Conservation (phyloP, 1,140 invertebrate genomes). For the Bombus superbus region DNA sequence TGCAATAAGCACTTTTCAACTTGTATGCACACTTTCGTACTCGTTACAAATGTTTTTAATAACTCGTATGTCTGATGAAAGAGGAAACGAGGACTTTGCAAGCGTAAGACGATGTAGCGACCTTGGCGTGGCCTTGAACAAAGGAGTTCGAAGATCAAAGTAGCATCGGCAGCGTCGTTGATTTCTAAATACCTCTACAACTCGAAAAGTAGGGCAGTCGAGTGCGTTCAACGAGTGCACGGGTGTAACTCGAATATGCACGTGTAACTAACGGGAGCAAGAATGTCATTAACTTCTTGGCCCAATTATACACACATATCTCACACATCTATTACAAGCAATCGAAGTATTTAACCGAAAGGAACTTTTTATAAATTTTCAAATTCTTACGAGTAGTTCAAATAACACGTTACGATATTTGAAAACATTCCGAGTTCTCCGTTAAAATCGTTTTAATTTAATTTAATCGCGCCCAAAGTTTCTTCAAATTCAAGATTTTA, state of each 20-base stretch:
- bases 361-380: too few species aligned
- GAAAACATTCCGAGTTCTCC: not conserved
- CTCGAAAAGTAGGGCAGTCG: slow-evolving; percentile 12
- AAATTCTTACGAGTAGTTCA: too few species aligned
- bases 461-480: not conserved
- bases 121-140: not conserved
- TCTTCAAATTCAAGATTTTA: too few species aligned
- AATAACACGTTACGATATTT: not conserved
- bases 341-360: too few species aligned
- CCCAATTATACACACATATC: not conserved
- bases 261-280: not conserved
- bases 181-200: not conserved
- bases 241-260: not conserved
- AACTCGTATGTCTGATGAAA: too few species aligned
- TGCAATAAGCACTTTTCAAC: not conserved
- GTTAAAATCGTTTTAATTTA: not conserved
- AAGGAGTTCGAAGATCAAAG: not conserved
- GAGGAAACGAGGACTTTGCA: not conserved
- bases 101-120: not conserved
- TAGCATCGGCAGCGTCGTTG: not conserved
- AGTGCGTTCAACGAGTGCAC: slow-evolving; percentile 11
- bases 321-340: too few species aligned
- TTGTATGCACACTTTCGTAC: too few species aligned
- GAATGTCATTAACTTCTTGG: slow-evolving; percentile 25
- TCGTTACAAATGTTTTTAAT: too few species aligned